Evolutionary conservation across 37 sponge, comb jelly and placozoan species (phyloP), one percentile per base, ranked within the genome.

Genomic region (Aphrocallistes beatrix): DNA sequence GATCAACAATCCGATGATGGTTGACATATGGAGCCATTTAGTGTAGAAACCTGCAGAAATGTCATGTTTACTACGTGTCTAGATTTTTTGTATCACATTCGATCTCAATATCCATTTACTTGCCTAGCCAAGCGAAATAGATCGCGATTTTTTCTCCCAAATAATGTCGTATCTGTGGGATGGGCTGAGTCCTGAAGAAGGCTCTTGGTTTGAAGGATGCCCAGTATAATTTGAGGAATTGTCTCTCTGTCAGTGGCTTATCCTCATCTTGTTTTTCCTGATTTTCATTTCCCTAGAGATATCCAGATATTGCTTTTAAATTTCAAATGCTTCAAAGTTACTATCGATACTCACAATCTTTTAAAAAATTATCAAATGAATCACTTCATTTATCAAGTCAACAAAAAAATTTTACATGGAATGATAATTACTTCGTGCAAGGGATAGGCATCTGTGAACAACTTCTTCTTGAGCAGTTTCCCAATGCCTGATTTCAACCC

Each of bases 141-240:
- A 98, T 87, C 51, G 94, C 96, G 36, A 98, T 83, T 84, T 98
- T 98, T 85, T 95, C 96, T 1, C 99, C 99, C 88, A 98, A 95
- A 83, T 98, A 98, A 34, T 87, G 90, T 47, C 98, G 90, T 37
- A 36, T 82, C 32, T 30, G 38, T 1, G 51, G 38, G 39, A 86
- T 37, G 23, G 86, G 86, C 25, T 86, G 86, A 23, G 37, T 38
- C 38, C 83, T 86, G 86, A 38, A 86, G 81, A 37, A 82, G 10
- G 86, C 86, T 10, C 81, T 42, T 82, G 38, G 83, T 37, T 38
- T 82, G 81, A 81, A 86, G n/a, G 38, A 36, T 25, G 81, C 86
- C 86, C 86, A 86, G 23, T 81, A 81, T 10, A 36, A 37, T 21
- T 82, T 81, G 34, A 86, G 75, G 21, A 60, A 60, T 13, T 60